phyloP scores from a whole-genome alignment of 2,797 vertebrate genomes.

The Scolopax rusticola region DNA sequence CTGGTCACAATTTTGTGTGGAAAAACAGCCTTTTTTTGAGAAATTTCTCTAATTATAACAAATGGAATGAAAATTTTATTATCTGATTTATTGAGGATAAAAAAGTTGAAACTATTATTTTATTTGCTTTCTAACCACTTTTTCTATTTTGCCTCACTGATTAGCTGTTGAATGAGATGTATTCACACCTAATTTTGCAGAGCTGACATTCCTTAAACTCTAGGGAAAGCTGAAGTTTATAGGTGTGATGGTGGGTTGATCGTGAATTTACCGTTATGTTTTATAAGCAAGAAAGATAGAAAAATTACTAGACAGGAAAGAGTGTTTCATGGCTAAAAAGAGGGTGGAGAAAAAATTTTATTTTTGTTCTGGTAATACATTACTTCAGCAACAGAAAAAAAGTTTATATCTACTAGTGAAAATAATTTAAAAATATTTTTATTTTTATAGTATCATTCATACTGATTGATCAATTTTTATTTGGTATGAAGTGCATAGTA shows the following conservation, averaged over 20 bases:
- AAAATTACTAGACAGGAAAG: not conserved
- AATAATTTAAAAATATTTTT: not conserved
- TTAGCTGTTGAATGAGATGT: not conserved
- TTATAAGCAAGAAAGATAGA: not conserved
- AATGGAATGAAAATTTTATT: not conserved
- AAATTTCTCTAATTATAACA: not conserved
- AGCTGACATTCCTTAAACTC: not conserved
- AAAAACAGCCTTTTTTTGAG: not conserved
- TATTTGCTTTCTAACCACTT: not conserved
- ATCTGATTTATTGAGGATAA: not conserved
- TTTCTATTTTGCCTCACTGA: not conserved
- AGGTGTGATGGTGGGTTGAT: not conserved
- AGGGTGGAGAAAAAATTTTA: not conserved
- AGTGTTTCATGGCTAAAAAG: not conserved
- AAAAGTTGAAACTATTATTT: not conserved
- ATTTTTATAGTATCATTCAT: not conserved
- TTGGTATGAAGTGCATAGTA: not conserved
- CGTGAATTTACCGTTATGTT: not conserved
- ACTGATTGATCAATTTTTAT: not conserved
- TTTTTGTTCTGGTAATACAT: not conserved
- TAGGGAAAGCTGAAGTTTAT: not conserved
- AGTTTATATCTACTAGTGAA: not conserved
- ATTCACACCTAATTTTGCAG: not conserved
- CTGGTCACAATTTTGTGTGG: rapidly evolving
- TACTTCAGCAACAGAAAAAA: not conserved